These are phyloP conservation scores for Sminthurides aquaticus DNA, from an alignment of 2,888 invertebrate species.

Conservation along the genomic window DNA sequence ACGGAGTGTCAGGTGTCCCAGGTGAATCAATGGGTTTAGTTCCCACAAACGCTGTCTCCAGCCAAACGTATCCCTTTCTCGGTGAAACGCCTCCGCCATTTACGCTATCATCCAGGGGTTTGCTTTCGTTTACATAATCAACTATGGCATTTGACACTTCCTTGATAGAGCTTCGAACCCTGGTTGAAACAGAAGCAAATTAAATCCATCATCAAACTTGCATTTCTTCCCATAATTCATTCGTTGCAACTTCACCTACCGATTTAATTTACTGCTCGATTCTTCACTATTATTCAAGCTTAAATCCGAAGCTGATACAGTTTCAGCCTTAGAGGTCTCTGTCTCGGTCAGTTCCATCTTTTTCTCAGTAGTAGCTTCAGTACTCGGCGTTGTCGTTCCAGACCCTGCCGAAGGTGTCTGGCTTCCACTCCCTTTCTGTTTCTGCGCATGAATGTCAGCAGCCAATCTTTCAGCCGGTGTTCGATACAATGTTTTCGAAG, in stretches of 20 bases:
- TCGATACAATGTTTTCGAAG: constrained; percentile 49
- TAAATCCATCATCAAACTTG: no score
- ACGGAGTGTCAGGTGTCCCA: constrained; percentile 60
- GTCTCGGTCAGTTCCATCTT: constrained; percentile 11
- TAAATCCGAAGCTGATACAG: constrained; percentile 35
- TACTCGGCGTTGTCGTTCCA: constrained; percentile 11
- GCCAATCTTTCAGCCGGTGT: constrained; percentile 59
- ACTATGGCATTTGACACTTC: constrained; percentile 89
- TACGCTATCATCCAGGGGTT: constrained; percentile 42
- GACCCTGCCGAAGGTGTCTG: constrained; percentile 13
- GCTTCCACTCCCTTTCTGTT: constrained; percentile 23
- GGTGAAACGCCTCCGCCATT: constrained; percentile 48
- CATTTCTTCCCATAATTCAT: no score
- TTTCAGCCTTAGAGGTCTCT: constrained; percentile 27
- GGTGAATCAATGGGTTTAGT: constrained; percentile 72
- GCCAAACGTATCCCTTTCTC: constrained; percentile 61
- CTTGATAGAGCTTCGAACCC: constrained; percentile 78
- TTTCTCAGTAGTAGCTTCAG: constrained; percentile 8
- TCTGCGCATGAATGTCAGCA: constrained; percentile 61
- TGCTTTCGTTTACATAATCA: constrained; percentile 63
- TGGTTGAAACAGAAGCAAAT: constrained; percentile 45
- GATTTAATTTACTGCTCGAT: constrained; percentile 41
- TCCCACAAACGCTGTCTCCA: constrained; percentile 85
- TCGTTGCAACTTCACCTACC: no score
- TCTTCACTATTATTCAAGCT: constrained; percentile 42